Conservation (phyloP, 2,797 vertebrate genomes). For the Selene dorsalis region DNA sequence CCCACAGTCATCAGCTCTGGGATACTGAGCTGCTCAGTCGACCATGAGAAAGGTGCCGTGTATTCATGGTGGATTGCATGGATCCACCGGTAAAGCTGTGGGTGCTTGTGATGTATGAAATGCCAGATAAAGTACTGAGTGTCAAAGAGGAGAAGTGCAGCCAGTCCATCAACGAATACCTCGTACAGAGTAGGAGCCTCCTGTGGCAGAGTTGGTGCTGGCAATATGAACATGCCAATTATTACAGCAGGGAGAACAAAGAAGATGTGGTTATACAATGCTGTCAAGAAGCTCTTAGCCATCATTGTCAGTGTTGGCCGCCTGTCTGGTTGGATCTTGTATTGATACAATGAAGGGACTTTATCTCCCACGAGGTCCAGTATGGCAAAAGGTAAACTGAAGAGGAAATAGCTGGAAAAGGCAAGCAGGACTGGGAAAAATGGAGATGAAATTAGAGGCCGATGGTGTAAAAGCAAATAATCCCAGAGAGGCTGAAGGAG, state of each 20-base stretch:
- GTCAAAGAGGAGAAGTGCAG: slow-evolving; percentile 81
- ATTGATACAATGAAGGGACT: slow-evolving; percentile 71
- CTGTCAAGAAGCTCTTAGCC: slow-evolving; percentile 69
- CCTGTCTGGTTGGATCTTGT: slow-evolving; percentile 83
- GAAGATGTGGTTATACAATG: slow-evolving; percentile 78
- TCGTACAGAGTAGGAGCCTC: slow-evolving; percentile 74
- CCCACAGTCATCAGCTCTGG: slow-evolving; percentile 84
- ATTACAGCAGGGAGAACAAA: slow-evolving; percentile 78
- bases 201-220: slow-evolving; percentile 63
- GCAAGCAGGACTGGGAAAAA: slow-evolving; percentile 79
- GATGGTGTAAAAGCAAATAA: slow-evolving; percentile 72
- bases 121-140: slow-evolving; percentile 84
- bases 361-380: slow-evolving; percentile 81
- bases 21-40: slow-evolving; percentile 82
- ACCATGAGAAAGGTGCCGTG: slow-evolving; percentile 83
- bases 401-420: slow-evolving; percentile 81
- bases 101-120: slow-evolving; percentile 80
- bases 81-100: slow-evolving; percentile 80
- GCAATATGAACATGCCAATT: slow-evolving; percentile 64
- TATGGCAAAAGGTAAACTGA: slow-evolving; percentile 80
- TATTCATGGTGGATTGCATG: slow-evolving; percentile 85
- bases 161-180: slow-evolving; percentile 73
- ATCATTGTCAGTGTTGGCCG: slow-evolving; percentile 78
- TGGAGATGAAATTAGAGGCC: slow-evolving; percentile 74
- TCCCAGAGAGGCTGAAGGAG: slow-evolving; percentile 82